These are phyloP conservation scores for Geotrupes spiniger DNA, from an alignment of 2,888 invertebrate species.

Conservation along the genomic window DNA sequence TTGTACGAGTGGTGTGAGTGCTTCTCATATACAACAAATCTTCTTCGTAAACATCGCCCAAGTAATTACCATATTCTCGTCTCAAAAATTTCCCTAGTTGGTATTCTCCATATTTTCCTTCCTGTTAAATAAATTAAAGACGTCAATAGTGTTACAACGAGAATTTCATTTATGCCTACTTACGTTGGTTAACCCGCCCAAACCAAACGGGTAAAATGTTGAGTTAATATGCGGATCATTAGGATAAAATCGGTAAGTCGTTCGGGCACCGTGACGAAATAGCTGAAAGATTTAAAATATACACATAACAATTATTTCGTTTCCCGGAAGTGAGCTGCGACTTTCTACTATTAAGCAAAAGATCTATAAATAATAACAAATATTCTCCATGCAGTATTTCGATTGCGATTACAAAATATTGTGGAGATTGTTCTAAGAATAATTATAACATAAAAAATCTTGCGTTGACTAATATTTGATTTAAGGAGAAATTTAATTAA, in stretches of 20 bases:
- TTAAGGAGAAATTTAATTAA: no score
- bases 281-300: constrained; percentile 53
- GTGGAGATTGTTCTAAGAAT: no score
- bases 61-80: constrained; percentile 58
- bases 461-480: no score
- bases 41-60: constrained; percentile 57
- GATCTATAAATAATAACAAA: neutral
- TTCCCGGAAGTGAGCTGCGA: constrained; percentile 1
- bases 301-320: neutral
- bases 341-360: constrained; percentile 6
- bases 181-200: constrained; percentile 74
- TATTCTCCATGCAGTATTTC: no score
- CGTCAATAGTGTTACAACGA: no score
- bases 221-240: constrained; percentile 64
- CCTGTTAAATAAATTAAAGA: constrained; percentile 28
- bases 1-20: constrained; percentile 68
- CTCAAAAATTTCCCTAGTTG: constrained; percentile 63
- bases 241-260: constrained; percentile 66
- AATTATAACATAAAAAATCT: no score
- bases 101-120: constrained; percentile 48
- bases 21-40: constrained; percentile 60
- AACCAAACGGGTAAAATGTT: constrained; percentile 66
- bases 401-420: no score
- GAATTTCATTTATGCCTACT: constrained; percentile 33
- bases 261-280: constrained; percentile 73